Base-by-base conservation (phyloP, 2,888 invertebrate genomes). In the Notocelia uddmanniana region DNA sequence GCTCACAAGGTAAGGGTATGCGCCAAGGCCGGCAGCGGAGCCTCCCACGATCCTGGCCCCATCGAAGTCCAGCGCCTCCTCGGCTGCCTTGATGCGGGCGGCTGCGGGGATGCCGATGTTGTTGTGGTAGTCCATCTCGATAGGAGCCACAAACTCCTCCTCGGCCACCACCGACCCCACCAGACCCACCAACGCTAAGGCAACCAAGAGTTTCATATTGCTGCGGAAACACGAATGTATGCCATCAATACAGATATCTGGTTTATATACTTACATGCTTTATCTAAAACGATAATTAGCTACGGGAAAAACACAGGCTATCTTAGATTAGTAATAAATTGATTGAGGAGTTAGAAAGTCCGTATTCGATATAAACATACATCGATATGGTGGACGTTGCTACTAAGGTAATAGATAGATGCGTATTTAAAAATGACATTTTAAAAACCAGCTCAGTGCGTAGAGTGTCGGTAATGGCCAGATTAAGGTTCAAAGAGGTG, bases 1-100 rank as follows among this genome's bases (percentile, higher is more conserved):
- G 48, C 79, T 76, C 45, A 83, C 83, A 59, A 80, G 58, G 55
- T 77, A 75, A 2, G 81, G 81, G 48, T 77, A 77, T 13, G 72
- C 74, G 15, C 84, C 84, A 1, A 81, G 66, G 2, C 23, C 10
- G 0, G 83, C 74, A 1, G 76, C 21, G 1, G 73, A 69, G 45
- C 84, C 84, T 9, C 83, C 83, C 5, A 79, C 77, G 55, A 84
- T 81, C 73, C 81, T 82, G 55, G 73, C 69, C 18, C 81, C 81
- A 57, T 79, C 82, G 69, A 82, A 80, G 74, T 81, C 80, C 19
- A 54, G 52, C 3, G 81, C 80, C 21, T 76, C 78, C 59, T 84
- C 84, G 1, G 75, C 76, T 0, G 73, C 73, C 75, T 77, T 78
- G 66, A 84, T 78, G 48, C 79, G 78, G 0, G 76, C 74, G 1